These are phyloP conservation scores for Euwallacea similis DNA, from an alignment of 1,140 invertebrate genomes.

Conservation along the genomic window DNA sequence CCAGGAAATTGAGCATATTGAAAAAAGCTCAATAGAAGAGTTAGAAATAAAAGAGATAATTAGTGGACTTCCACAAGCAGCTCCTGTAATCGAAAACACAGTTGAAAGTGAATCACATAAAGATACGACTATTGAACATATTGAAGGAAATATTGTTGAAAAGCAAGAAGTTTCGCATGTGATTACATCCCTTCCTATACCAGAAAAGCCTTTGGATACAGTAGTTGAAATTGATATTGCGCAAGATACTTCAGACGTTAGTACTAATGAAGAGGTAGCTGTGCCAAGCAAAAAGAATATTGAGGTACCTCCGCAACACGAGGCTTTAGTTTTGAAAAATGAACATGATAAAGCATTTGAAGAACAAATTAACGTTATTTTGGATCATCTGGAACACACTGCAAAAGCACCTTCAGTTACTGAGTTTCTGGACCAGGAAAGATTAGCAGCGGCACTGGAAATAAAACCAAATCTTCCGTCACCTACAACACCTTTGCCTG, in stretches of 20 bases:
- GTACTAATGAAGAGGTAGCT: neutral
- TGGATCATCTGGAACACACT: neutral
- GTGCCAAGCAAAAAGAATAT: neutral
- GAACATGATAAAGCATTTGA: neutral
- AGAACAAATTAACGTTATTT: neutral
- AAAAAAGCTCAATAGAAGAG: neutral
- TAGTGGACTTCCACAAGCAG: slow-evolving; percentile 3
- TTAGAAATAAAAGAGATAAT: neutral
- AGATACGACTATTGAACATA: neutral
- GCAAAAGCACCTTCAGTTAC: neutral
- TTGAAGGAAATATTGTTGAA: slow-evolving; percentile 4
- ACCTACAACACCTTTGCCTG: slow-evolving; percentile 27
- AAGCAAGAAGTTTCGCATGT: neutral
- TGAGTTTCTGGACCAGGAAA: no score
- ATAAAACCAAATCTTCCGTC: neutral
- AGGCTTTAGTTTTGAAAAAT: neutral
- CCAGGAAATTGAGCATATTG: slow-evolving; percentile 30
- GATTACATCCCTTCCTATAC: neutral
- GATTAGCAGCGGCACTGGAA: no score
- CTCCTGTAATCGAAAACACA: slow-evolving; percentile 1
- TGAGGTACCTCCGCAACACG: slow-evolving; percentile 2
- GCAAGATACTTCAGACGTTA: neutral
- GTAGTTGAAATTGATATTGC: neutral
- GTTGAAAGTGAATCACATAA: neutral
- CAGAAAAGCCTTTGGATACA: slow-evolving; percentile 5